Evolutionary conservation across 2,888 invertebrate species (phyloP), one percentile per base, ranked within the genome.

Genomic region (Eristalis pertinax): DNA sequence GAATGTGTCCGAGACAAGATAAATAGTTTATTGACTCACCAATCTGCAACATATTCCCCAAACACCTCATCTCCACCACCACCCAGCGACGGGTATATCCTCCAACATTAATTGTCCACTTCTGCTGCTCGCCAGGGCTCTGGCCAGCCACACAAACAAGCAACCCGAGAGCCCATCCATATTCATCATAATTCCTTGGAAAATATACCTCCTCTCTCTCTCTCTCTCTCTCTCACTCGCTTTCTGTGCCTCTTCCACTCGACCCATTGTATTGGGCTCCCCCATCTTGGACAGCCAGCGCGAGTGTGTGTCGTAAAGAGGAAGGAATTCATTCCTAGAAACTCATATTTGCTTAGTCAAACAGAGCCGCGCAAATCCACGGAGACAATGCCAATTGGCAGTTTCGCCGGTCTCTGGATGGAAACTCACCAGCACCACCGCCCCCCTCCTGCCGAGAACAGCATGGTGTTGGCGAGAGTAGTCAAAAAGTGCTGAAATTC

Each of bases 321-420:
- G 84, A 87, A 87, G 76, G 87, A 87, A 84, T 87, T 72, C 68
- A 73, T 87, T 87, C 87, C 79, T 80, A 80, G 87, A 87, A 87
- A 79, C 79, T 63, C 67, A 68, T 75, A 86, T 86, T 87, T 87
- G 87, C 84, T 80, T 84, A 76, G 68, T 65, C 79, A 79, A 83
- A 76, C 79, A 85, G 76, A 69, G 84, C 41, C 50, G 70, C 75
- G 7, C 50, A 19, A 19, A 50, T 50, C 50, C n/a, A 8, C 19
- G 50, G 19, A 76, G 83, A 84, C 86, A 83, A 83, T 84, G 78
- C 64, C 35, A 60, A 56, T 41, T 50, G 50, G 50, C 50, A 50
- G 50, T 50, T 50, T 50, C n/a, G n/a, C 7, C 43, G n/a, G 43
- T 43, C 43, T 43, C 43, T 43, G 43, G 43, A n/a, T 43, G 43